Conservation (phyloP, 2,797 vertebrate species). For the Bufotes viridis region DNA sequence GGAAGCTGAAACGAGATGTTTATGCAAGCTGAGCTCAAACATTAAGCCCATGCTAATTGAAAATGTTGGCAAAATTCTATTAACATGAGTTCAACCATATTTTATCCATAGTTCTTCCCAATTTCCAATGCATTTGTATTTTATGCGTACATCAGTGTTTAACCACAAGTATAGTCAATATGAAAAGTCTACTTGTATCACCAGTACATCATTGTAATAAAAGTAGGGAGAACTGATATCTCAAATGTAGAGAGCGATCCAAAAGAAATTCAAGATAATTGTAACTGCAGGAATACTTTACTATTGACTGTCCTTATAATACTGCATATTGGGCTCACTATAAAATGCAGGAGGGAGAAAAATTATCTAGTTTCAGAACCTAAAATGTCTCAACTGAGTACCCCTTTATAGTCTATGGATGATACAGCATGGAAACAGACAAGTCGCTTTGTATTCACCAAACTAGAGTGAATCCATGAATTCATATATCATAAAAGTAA, state of each 20-base stretch:
- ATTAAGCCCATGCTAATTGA: constrained; percentile 19
- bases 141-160: neutral
- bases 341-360: no score
- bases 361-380: no score
- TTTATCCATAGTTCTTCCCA: neutral
- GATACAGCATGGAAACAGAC: no score
- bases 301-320: neutral
- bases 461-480: no score
- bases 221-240: no score
- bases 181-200: no score
- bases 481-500: no score
- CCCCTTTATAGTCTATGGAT: no score
- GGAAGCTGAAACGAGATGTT: constrained; percentile 14
- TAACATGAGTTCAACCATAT: neutral
- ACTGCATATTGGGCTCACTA: no score
- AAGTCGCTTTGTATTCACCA: no score
- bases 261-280: neutral
- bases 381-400: no score
- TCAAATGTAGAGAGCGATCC: no score
- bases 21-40: constrained; percentile 5
- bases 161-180: neutral
- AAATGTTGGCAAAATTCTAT: constrained; percentile 2
- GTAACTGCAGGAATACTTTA: neutral
- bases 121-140: neutral
- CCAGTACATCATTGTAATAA: neutral